A percentile compares a stretch with the other conserved stretches of the same genome.
These are phyloP conservation scores for Colletes latitarsis DNA, from an alignment of 1,140 invertebrate genomes.

Conservation along the genomic window DNA sequence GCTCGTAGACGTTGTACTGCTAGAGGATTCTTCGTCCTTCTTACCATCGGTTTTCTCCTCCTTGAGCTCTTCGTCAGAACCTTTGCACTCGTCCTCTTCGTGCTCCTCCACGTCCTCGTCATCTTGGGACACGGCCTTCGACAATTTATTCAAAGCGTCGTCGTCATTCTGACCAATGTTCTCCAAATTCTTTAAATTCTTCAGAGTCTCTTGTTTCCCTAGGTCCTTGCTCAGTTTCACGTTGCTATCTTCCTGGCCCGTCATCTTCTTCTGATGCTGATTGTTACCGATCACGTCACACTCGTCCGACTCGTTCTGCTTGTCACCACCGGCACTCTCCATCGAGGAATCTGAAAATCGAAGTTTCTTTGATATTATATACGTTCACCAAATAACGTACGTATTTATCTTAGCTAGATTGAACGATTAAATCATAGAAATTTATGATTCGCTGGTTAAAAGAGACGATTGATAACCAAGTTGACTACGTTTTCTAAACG, in stretches of 20 bases:
- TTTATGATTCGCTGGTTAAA: too few species aligned
- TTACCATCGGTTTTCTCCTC: slow-evolving; percentile 55
- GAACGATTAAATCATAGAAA: too few species aligned
- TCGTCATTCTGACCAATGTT: slow-evolving; percentile 41
- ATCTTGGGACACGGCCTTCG: slow-evolving; percentile 55
- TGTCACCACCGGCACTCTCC: slow-evolving; percentile 73
- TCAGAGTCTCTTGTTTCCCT: slow-evolving; percentile 29
- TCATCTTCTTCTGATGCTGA: slow-evolving; percentile 43
- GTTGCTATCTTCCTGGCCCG: slow-evolving; percentile 39
- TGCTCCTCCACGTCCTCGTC: slow-evolving; percentile 59
- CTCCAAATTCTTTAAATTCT: slow-evolving; percentile 57
- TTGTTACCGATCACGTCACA: slow-evolving; percentile 63
- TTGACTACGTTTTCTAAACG: too few species aligned
- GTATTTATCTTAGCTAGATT: too few species aligned
- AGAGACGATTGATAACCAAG: too few species aligned
- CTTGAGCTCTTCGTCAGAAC: slow-evolving; percentile 53
- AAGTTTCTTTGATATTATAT: neutral
- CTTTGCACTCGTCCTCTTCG: slow-evolving; percentile 57
- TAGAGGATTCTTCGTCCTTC: slow-evolving; percentile 71
- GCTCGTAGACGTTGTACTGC: slow-evolving; percentile 71
- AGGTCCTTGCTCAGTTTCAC: slow-evolving; percentile 35
- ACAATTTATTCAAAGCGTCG: slow-evolving; percentile 29
- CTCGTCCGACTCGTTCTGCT: slow-evolving; percentile 73
- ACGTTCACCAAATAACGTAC: neutral
- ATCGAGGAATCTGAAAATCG: slow-evolving; percentile 70